Base-by-base conservation (phyloP, 1,140 invertebrate genomes). In the Triops cancriformis region DNA sequence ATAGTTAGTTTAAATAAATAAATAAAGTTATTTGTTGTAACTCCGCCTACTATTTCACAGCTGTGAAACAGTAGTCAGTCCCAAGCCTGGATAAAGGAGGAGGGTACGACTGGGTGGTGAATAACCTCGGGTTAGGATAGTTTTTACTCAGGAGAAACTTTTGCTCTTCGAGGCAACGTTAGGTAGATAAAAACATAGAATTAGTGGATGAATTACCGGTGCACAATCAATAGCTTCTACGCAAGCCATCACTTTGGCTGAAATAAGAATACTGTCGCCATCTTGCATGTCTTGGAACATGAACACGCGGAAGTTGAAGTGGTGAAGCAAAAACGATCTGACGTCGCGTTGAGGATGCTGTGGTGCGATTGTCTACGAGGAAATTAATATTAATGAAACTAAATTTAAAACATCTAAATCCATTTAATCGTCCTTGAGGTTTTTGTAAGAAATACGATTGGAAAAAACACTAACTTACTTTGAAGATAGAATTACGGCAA, bases 241-340 rank as follows among this genome's bases (percentile, higher is more conserved):
- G 76, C 90, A 91, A 4, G 87, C 90, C 0, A 87, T 85, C 5
- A 90, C 85, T 78, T 86, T 86, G 43, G 90, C 88, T 72, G 86
- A 88, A 26, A 91, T 82, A 1, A 89, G 82, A 78, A 91, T 85
- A 51, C 89, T 86, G 78, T 91, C 90, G 1, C 87, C 88, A 79
- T 88, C 88, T 27, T 84, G 84, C 88, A 90, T 90, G 6, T 88
- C 89, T 79, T 90, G 89, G 81, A 91, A 91, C 85, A 91, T 88
- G 76, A 91, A 90, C 0, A 89, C 89, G 73, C 89, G 85, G 80
- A 90, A 90, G 74, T 86, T 85, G 78, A 89, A 83, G 51, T 85
- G 85, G 26, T 82, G 87, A n/a, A 85, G 83, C 43, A 89, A 82
- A 26, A 85, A 82, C 74, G 82, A 83, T 0, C 83, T 26, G 77